Conservation (phyloP, 1,140 invertebrate genomes). For the Drosophila nebulosa region DNA sequence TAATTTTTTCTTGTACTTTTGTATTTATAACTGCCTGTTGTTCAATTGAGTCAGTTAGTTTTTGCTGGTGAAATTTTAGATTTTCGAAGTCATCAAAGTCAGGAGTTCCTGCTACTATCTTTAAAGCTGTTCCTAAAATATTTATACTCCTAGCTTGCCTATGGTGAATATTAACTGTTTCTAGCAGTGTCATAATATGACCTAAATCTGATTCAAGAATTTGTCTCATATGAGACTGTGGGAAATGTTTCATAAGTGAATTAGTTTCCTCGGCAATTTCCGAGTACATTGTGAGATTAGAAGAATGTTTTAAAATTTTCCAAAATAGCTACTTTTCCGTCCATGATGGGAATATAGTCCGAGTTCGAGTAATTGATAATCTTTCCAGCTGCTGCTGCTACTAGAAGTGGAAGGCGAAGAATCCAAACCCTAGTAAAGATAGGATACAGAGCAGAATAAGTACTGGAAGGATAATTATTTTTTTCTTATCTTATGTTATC, state of each 20-base stretch:
- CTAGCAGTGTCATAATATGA: conserved; percentile 12
- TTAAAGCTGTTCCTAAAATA: conserved; percentile 16
- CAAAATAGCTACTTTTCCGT: conserved; percentile 9
- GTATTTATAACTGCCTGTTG: conserved; percentile 2
- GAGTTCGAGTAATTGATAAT: conserved; percentile 8
- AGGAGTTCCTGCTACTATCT: conserved; percentile 11
- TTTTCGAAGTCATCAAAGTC: conserved; percentile 25
- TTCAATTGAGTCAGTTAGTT: too few species aligned
- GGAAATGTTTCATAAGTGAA: conserved; percentile 4
- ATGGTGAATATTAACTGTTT: conserved; percentile 8
- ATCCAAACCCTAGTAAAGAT: too few species aligned
- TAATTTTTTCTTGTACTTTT: conserved; percentile 1
- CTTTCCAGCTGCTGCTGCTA: background rate
- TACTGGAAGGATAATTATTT: too few species aligned
- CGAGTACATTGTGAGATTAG: conserved; percentile 1
- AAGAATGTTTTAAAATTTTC: conserved; percentile 11
- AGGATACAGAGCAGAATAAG: too few species aligned
- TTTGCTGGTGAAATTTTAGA: conserved; percentile 2
- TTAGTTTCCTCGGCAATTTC: conserved; percentile 15
- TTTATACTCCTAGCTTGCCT: conserved; percentile 22
- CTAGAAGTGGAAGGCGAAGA: too few species aligned
- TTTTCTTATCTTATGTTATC: too few species aligned
- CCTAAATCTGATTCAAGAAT: conserved; percentile 12
- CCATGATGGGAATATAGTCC: conserved; percentile 11
- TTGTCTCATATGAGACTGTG: too few species aligned